These are phyloP conservation scores for Oreortyx pictus DNA, from an alignment of 2,797 vertebrate genomes.

Conservation along the genomic window DNA sequence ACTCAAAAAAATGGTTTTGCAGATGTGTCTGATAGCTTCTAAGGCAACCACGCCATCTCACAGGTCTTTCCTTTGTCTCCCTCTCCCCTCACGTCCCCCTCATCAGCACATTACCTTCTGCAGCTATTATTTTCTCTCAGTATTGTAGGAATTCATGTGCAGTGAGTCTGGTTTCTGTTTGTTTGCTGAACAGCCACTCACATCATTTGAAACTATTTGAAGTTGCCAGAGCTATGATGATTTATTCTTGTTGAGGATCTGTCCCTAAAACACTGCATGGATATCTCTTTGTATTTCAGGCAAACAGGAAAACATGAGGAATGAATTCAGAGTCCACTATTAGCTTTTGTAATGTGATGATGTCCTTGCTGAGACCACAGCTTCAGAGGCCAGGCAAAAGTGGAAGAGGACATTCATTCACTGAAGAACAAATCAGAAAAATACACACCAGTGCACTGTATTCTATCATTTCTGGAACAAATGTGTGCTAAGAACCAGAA, in stretches of 20 bases:
- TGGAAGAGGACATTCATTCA: constrained; percentile 52
- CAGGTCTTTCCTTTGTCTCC: neutral
- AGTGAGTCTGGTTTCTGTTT: neutral
- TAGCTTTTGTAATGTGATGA: neutral
- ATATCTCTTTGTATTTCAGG: neutral
- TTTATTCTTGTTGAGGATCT: neutral
- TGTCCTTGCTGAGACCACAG: neutral
- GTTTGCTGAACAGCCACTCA: neutral
- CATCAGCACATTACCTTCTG: neutral
- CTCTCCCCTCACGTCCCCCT: neutral
- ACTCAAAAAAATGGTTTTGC: neutral
- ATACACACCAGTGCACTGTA: neutral
- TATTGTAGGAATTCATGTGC: fast-evolving
- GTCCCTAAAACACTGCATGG: neutral
- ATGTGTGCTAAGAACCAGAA: constrained; percentile 37
- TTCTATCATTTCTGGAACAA: constrained; percentile 31
- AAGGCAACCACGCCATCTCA: neutral
- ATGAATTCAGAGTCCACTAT: neutral
- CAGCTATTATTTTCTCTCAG: neutral
- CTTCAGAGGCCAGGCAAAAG: neutral
- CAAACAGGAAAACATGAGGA: neutral
- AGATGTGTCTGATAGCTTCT: neutral
- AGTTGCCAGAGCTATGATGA: neutral
- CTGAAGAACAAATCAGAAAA: constrained; percentile 14
- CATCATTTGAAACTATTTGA: neutral